These are phyloP conservation scores for Australoheros facetus DNA, from an alignment of 2,797 vertebrate genomes.

Conservation along the genomic window DNA sequence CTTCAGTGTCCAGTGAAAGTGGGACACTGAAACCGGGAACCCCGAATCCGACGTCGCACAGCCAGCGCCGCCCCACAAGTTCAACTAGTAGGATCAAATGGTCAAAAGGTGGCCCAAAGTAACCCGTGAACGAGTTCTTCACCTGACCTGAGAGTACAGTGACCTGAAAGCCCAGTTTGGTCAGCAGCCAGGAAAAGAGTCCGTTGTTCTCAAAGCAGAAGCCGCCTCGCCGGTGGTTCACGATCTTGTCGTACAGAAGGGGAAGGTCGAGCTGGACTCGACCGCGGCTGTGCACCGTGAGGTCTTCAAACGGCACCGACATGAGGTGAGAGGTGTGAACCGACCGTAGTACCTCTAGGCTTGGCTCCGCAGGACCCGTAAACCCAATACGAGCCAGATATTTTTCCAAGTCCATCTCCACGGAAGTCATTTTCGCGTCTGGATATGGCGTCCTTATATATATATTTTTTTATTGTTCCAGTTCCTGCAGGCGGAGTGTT, in stretches of 20 bases:
- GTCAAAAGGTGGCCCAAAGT: slow-evolving; percentile 79
- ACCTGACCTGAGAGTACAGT: slow-evolving; percentile 76
- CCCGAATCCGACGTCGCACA: slow-evolving; percentile 83
- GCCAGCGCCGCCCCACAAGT: slow-evolving; percentile 70
- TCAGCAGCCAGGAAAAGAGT: slow-evolving; percentile 82
- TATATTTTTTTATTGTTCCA: background rate
- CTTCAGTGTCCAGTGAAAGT: slow-evolving; percentile 72
- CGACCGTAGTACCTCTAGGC: slow-evolving; percentile 59
- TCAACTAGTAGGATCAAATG: slow-evolving; percentile 77
- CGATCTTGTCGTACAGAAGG: slow-evolving; percentile 80
- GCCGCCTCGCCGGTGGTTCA: slow-evolving; percentile 72
- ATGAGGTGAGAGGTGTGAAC: slow-evolving; percentile 76
- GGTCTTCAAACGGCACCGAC: slow-evolving; percentile 81
- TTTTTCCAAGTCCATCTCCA: slow-evolving; percentile 61
- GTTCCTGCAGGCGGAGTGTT: background rate
- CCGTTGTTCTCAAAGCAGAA: slow-evolving; percentile 84
- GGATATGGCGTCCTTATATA: background rate
- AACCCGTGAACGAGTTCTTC: slow-evolving; percentile 31
- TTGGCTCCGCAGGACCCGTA: slow-evolving; percentile 25
- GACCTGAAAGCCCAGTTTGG: slow-evolving; percentile 73
- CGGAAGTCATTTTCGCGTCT: background rate
- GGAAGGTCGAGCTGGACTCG: slow-evolving; percentile 56
- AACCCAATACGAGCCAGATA: slow-evolving; percentile 79
- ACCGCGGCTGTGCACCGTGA: slow-evolving; percentile 79
- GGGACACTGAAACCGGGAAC: slow-evolving; percentile 62